phyloP scores from a whole-genome alignment of 2,888 invertebrate species.

The Eupithecia exiguata region DNA sequence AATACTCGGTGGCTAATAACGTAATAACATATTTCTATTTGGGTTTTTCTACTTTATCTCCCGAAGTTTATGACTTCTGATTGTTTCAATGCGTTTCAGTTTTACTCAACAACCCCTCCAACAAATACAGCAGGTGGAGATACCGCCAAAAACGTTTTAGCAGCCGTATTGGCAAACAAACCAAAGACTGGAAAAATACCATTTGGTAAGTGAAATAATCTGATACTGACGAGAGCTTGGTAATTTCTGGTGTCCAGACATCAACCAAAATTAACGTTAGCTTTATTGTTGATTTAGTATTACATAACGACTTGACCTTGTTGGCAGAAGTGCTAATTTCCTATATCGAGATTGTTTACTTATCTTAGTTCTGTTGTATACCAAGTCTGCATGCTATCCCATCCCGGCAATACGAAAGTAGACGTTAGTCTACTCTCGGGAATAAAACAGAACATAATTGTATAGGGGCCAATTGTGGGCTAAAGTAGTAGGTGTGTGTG shows the following conservation, averaged over 20 bases:
- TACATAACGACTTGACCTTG: constrained; percentile 70
- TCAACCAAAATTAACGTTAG: neutral
- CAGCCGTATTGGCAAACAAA: constrained; percentile 79
- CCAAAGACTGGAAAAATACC: constrained; percentile 80
- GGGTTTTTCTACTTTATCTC: constrained; percentile 16
- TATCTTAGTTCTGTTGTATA: neutral
- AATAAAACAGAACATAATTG: too few species aligned
- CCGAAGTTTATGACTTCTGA: neutral
- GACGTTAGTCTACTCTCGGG: too few species aligned
- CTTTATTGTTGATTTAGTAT: constrained; percentile 24
- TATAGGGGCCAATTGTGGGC: too few species aligned
- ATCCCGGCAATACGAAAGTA: neutral
- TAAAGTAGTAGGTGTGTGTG: too few species aligned
- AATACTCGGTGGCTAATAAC: neutral
- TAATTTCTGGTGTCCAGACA: neutral
- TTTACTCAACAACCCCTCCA: constrained; percentile 64
- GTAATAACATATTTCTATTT: constrained; percentile 20
- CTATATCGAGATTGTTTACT: neutral
- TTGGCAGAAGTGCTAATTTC: constrained; percentile 44
- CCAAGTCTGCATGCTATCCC: neutral
- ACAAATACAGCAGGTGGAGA: constrained; percentile 60
- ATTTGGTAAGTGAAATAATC: constrained; percentile 67
- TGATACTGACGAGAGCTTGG: neutral
- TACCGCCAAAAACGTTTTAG: constrained; percentile 79
- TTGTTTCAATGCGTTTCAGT: constrained; percentile 53